Percentiles rank a stretch among this genome's conserved stretches.
Conservation (phyloP, 2,888 invertebrate species). For the Eristalis tenax region DNA sequence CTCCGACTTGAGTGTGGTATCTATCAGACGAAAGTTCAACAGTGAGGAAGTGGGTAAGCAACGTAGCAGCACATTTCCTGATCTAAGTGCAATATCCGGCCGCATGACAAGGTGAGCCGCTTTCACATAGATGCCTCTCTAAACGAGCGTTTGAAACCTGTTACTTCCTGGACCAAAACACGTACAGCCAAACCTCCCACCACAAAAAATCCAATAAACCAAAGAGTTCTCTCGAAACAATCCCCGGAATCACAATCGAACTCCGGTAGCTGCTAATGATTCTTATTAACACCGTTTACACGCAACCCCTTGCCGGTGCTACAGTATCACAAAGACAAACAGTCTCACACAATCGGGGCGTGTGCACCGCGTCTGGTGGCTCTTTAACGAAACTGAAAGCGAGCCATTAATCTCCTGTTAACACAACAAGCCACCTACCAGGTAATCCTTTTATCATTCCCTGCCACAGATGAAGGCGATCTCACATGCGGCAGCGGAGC, state of each 20-base stretch:
- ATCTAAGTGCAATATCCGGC: too few relatives aligned
- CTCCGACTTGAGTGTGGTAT: too few relatives aligned
- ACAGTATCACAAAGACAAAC: constrained; percentile 32
- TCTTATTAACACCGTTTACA: constrained; percentile 64
- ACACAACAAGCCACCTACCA: constrained; percentile 71
- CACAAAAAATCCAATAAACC: neutral
- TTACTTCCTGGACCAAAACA: too few relatives aligned
- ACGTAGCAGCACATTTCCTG: too few relatives aligned
- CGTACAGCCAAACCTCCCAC: neutral
- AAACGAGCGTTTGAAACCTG: too few relatives aligned
- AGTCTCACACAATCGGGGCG: constrained; percentile 46
- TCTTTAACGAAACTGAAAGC: constrained; percentile 66
- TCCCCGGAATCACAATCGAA: constrained; percentile 2
- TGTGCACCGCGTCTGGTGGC: constrained; percentile 27
- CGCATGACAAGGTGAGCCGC: too few relatives aligned
- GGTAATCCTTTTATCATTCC: constrained; percentile 69
- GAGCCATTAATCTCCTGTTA: constrained; percentile 68
- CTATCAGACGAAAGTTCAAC: too few relatives aligned
- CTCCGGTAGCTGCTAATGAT: constrained; percentile 56
- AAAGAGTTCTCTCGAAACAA: neutral
- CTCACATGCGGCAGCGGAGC: constrained; percentile 37
- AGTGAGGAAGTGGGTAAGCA: too few relatives aligned
- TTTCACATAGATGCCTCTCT: too few relatives aligned
- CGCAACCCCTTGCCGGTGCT: neutral
- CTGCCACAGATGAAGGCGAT: constrained; percentile 42